phyloP scores from a whole-genome alignment of 2,888 invertebrate genomes.

The Amphipyra berbera region DNA sequence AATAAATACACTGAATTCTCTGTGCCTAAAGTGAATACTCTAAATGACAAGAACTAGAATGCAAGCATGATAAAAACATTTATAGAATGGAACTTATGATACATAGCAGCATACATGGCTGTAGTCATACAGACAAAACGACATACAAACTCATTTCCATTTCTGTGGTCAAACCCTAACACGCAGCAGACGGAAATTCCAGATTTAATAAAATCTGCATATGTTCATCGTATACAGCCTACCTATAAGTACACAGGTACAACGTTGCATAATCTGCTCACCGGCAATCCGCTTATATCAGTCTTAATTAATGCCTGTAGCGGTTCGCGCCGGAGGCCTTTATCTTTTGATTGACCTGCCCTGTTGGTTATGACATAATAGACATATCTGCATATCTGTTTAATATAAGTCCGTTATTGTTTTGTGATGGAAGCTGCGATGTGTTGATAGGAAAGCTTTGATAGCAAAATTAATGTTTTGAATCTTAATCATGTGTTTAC shows the following conservation, averaged over 20 bases:
- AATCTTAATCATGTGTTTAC: no score
- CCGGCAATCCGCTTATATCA: slow-evolving; percentile 82
- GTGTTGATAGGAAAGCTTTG: slow-evolving; percentile 19
- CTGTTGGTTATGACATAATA: slow-evolving; percentile 57
- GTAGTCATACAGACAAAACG: neutral
- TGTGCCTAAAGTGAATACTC: neutral
- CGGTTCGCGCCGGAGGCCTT: slow-evolving; percentile 75
- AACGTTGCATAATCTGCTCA: slow-evolving; percentile 61
- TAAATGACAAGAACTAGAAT: neutral
- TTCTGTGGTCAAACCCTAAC: slow-evolving; percentile 1
- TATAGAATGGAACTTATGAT: no score
- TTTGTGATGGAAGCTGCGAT: slow-evolving; percentile 25
- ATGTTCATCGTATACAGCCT: slow-evolving; percentile 22
- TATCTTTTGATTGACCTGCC: slow-evolving; percentile 87
- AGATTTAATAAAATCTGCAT: slow-evolving; percentile 39
- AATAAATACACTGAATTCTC: slow-evolving; percentile 17
- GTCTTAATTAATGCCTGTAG: slow-evolving; percentile 81
- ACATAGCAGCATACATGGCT: neutral
- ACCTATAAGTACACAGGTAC: slow-evolving; percentile 36
- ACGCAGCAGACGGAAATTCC: slow-evolving; percentile 17
- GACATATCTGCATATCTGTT: slow-evolving; percentile 44
- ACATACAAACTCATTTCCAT: slow-evolving; percentile 4
- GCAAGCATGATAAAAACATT: neutral
- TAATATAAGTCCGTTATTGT: slow-evolving; percentile 43
- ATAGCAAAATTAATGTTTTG: slow-evolving; percentile 1